Base-by-base conservation (phyloP, 2,888 invertebrate genomes). In the Lasioglossum malachurum region DNA sequence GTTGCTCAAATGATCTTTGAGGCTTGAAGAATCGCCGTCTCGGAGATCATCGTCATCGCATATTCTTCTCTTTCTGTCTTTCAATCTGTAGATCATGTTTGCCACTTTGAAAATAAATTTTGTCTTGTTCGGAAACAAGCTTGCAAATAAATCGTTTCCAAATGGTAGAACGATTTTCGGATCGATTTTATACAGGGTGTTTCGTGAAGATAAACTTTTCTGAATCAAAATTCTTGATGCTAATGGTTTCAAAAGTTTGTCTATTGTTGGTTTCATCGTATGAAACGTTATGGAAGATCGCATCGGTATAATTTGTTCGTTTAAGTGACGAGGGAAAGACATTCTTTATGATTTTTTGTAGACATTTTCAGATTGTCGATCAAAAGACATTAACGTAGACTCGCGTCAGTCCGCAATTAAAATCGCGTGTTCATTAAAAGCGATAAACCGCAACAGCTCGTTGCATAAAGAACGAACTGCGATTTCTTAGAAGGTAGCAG, bases 1-100 rank as follows among this genome's bases (percentile, higher is more conserved):
- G 67, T 31, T 16, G 31, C 31, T 64, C 5, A 0, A 69, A 69
- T 1, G 67, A 38, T 38, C 4, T 8, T 23, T 19, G 38, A 35
- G 23, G 19, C 19, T 7, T 1, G 23, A 69, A 19, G 60, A 53
- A 72, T 57, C 82, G 82, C 57, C 44, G 75, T 67, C 78, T 73
- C 75, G 79, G 83, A 83, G 67, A 73, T 85, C 84, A 79, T 79
- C 44, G 7, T 67, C 72, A 73, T 73, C 41, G 75, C 31, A 83
- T 75, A 35, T 4, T 35, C 23, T 35, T 35, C 8, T 23, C 7
- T 67, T 67, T 67, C 67, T 23, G 10, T 23, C 10, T 19, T 16
- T 35, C 35, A 31, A 67, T 67, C 67, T 35, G 19, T 19, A 27
- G 1, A 31, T 16, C 14, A 27, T 14, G 14, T 60, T 60, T 14